phyloP scores from a whole-genome alignment of 2,797 vertebrate genomes.

The Champsocephalus esox region DNA sequence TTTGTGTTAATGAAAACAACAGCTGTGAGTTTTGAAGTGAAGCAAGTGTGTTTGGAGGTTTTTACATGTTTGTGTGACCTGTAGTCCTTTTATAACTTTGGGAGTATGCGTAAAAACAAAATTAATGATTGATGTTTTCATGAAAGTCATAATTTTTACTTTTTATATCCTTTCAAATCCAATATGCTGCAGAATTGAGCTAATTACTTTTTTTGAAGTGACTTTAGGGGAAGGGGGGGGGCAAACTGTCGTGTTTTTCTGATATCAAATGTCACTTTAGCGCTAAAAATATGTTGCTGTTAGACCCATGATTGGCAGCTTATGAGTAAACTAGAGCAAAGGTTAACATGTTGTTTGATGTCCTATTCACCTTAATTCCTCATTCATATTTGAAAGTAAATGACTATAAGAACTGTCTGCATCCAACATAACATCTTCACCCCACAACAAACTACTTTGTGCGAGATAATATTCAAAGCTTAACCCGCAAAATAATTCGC shows the following conservation, averaged over 20 bases:
- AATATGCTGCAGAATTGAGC: neutral
- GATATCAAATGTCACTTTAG: neutral
- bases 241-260: no score
- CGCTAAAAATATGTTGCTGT: neutral
- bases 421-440: constrained; percentile 24
- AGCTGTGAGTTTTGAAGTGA: neutral
- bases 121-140: neutral
- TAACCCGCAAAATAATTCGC: constrained; percentile 56
- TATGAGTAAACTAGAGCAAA: constrained; percentile 14
- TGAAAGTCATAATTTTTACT: neutral
- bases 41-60: constrained; percentile 1
- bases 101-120: neutral
- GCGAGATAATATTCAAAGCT: constrained; percentile 47
- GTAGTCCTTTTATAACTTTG: neutral
- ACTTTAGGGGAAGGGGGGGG: no score
- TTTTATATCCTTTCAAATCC: neutral
- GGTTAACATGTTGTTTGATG: constrained; percentile 2
- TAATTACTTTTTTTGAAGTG: no score
- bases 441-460: constrained; percentile 42
- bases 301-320: constrained; percentile 6
- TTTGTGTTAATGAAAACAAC: no score
- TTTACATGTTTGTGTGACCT: neutral
- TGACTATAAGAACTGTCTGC: constrained; percentile 38
- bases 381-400: constrained; percentile 38
- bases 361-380: constrained; percentile 23